Conservation (phyloP, 1,140 invertebrate species). For the Hyphantria cunea region DNA sequence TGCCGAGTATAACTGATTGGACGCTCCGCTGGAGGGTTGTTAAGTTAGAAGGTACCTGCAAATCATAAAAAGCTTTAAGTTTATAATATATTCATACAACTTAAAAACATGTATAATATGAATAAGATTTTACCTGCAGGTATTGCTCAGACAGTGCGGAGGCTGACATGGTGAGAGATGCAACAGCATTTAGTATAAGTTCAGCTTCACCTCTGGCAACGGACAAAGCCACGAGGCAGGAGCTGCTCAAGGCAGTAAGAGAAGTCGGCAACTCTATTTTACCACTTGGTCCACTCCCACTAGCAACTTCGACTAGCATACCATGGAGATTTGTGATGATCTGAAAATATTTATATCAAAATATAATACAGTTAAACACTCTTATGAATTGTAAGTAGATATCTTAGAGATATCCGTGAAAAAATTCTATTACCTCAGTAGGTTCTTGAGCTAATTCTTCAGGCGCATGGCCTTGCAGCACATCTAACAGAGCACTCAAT, state of each 20-base stretch:
- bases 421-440: conserved; percentile 50
- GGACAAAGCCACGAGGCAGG: conserved; percentile 94
- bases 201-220: conserved; percentile 97
- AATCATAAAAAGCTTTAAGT: conserved; percentile 25
- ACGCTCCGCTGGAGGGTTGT: conserved; percentile 94
- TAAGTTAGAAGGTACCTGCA: conserved; percentile 92
- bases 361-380: too few species aligned
- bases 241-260: conserved; percentile 93
- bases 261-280: conserved; percentile 88
- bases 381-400: too few species aligned
- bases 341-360: conserved; percentile 38
- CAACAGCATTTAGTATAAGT: conserved; percentile 92
- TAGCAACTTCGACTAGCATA: conserved; percentile 69
- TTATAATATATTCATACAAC: neutral
- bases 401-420: neutral
- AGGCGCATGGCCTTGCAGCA: conserved; percentile 94
- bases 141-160: conserved; percentile 89
- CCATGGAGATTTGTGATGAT: conserved; percentile 65
- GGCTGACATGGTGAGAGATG: conserved; percentile 94
- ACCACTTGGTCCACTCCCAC: conserved; percentile 76
- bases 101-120: neutral
- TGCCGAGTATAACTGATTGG: conserved; percentile 92
- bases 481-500: conserved; percentile 92
- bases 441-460: conserved; percentile 88
- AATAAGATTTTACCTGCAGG: conserved; percentile 84